Base-by-base conservation (phyloP, 2,113 vertebrate species). In the Jaculus jaculus region DNA sequence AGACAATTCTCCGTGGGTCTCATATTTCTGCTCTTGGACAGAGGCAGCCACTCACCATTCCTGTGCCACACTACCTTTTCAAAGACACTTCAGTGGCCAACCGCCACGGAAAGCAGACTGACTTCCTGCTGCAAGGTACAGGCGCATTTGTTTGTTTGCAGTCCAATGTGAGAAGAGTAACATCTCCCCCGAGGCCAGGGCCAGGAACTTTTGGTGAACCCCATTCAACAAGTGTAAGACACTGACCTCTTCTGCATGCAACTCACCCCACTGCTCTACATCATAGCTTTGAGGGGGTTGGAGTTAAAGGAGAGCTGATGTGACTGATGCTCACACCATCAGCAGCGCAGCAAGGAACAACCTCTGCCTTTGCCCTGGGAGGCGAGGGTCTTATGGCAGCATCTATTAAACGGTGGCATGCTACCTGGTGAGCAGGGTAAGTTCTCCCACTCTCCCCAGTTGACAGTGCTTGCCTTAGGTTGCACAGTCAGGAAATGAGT, bases 251-350 rank as follows among this genome's bases (percentile, higher is more conserved):
- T 18, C 39, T 51, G 26, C 42, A 51, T 58, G 75, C 18, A n/a
- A 4, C 3, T 3, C 16, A 24, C 79, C 28, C 15, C 30, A 21
- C 16, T 6, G 3, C 12, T 0, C 0, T 0, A 3, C 12, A 7
- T 51, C 37, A 60, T 17, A 26, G 12, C 13, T 17, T 0, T 7
- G 21, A n/a, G 68, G n/a, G 39, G 7, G 7, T 2, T 7, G 60
- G 20, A 15, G 61, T n/a, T n/a, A 71, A 18, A 68, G 12, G 42
- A 15, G 23, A 34, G 1, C 26, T 18, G 4, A 68, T 32, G 47
- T n/a, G 58, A 30, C 42, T 2, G 26, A 30, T 32, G 39, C 32
- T 15, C 51, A 16, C 3, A 7, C 12, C 0, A 2, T 21, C 61
- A 39, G 12, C 63, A 26, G 66, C 2, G 32, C 20, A 0, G 1